Evolutionary conservation across 2,797 vertebrate genomes (phyloP).

Genomic region (Pseudotriccus pelzelni): DNA sequence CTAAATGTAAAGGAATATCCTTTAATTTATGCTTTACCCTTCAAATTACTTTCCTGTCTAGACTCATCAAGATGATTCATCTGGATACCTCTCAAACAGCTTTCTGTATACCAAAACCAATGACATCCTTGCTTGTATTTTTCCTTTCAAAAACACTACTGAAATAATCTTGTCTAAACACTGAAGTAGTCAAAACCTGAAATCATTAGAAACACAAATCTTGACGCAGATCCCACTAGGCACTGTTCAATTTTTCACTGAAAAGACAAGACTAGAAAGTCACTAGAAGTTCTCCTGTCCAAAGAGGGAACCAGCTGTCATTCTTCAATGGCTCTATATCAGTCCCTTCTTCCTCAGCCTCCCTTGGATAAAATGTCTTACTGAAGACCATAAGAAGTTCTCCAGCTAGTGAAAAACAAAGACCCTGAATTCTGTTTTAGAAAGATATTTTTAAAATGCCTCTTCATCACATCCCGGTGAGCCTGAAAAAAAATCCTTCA

Average conservation of each 20-base stretch:
- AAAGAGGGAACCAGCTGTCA: not conserved
- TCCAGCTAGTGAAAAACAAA: not conserved
- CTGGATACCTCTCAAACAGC: not conserved
- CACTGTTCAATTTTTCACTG: not conserved
- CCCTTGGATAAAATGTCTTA: not conserved
- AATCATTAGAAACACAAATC: not conserved
- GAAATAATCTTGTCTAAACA: constrained; percentile 1
- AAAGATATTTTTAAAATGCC: constrained; percentile 11
- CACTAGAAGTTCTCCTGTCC: not conserved
- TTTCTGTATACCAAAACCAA: not conserved
- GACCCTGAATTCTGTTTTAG: not conserved
- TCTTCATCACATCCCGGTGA: not conserved
- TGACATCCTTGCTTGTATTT: not conserved
- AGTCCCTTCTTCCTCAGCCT: not conserved
- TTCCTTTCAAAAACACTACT: not conserved
- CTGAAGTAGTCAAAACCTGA: not conserved
- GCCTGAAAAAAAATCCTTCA: constrained; percentile 5
- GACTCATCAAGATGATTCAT: not conserved
- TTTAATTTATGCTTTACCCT: not conserved
- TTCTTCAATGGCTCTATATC: not conserved
- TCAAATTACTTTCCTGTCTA: not conserved
- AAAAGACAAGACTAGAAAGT: not conserved
- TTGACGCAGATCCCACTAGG: not conserved
- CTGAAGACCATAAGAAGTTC: not conserved
- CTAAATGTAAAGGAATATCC: not conserved